Conservation (phyloP, 2,888 invertebrate genomes). For the Xylophagus ater region DNA sequence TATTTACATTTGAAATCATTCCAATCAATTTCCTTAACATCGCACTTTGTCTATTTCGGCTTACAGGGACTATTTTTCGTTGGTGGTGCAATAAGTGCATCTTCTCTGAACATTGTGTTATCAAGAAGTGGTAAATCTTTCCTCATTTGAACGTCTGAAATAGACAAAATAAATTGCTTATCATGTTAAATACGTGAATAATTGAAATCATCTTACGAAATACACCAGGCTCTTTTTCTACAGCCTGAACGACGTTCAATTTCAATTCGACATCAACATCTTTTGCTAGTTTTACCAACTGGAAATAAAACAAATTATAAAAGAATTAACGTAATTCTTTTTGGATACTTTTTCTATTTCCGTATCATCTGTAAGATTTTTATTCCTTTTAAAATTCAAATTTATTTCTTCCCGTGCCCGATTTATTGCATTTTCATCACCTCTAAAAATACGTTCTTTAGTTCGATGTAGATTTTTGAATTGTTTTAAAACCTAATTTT, state of each 20-base stretch:
- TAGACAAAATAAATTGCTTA: conserved; percentile 16
- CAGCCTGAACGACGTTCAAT: conserved; percentile 62
- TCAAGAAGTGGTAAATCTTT: conserved; percentile 50
- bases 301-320: conserved; percentile 22
- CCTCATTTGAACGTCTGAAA: conserved; percentile 51
- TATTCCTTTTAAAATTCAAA: conserved; percentile 59
- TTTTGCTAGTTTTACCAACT: conserved; percentile 57
- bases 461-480: conserved; percentile 45
- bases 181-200: conserved; percentile 8
- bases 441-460: conserved; percentile 53
- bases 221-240: conserved; percentile 52
- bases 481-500: conserved; percentile 9
- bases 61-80: too few species aligned
- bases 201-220: conserved; percentile 45
- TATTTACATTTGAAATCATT: too few species aligned
- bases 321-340: conserved; percentile 15
- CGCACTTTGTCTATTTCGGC: too few species aligned
- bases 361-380: conserved; percentile 45
- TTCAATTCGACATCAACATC: conserved; percentile 60
- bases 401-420: conserved; percentile 63
- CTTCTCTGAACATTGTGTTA: conserved; percentile 51
- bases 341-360: conserved; percentile 51
- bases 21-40: too few species aligned
- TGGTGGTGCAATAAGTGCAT: conserved; percentile 41
- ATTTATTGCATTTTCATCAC: conserved; percentile 50